phyloP scores from a whole-genome alignment of 2,113 vertebrate genomes.

The Electrona antarctica region DNA sequence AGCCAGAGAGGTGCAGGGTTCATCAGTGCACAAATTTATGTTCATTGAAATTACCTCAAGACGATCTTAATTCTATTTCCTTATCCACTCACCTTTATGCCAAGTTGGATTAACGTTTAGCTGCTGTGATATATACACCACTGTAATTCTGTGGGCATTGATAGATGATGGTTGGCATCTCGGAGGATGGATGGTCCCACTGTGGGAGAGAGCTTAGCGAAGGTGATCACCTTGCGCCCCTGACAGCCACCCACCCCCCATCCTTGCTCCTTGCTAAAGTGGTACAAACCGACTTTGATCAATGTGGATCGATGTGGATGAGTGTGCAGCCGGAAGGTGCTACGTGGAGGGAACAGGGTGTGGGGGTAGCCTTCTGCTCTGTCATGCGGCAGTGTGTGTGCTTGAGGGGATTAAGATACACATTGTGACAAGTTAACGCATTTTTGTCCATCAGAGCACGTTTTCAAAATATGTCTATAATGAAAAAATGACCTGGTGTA shows the following conservation, averaged over 20 bases:
- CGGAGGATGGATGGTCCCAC: slow-evolving; percentile 18
- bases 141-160: background rate
- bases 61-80: background rate
- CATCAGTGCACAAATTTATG: background rate
- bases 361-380: slow-evolving; percentile 38
- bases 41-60: background rate
- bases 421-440: slow-evolving; percentile 23
- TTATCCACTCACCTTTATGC: slow-evolving; percentile 1
- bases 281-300: slow-evolving; percentile 68
- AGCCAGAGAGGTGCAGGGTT: background rate
- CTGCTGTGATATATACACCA: background rate
- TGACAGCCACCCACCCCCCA: slow-evolving; percentile 18
- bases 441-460: slow-evolving; percentile 38
- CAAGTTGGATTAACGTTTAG: slow-evolving; percentile 4
- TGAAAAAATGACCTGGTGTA: background rate
- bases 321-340: slow-evolving; percentile 66
- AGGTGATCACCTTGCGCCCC: slow-evolving; percentile 41
- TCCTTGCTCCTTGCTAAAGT: slow-evolving; percentile 54
- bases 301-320: slow-evolving; percentile 71
- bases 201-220: slow-evolving; percentile 30
- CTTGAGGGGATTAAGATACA: slow-evolving; percentile 49
- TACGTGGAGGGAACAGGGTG: slow-evolving; percentile 7
- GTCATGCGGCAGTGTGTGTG: slow-evolving; percentile 15
- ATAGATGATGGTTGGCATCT: background rate
- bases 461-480: slow-evolving; percentile 47